These are phyloP conservation scores for Drosophila buzzatii DNA, from an alignment of 2,888 invertebrate genomes.

Conservation along the genomic window DNA sequence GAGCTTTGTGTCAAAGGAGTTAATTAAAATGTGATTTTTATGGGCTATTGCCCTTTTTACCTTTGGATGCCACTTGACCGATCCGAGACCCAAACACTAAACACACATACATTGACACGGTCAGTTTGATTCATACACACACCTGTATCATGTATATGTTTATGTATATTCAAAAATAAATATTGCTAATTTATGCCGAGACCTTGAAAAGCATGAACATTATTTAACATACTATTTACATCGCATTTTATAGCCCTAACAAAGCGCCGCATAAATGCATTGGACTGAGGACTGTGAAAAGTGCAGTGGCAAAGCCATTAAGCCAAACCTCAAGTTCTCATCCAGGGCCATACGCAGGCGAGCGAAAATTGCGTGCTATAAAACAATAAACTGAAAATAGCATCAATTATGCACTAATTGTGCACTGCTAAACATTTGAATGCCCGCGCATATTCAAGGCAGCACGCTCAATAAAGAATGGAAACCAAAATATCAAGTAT, in stretches of 20 bases:
- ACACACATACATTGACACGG: not conserved
- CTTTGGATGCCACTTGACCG: constrained; percentile 37
- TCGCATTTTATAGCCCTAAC: constrained; percentile 16
- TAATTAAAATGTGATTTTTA: constrained; percentile 49
- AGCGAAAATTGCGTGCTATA: constrained; percentile 58
- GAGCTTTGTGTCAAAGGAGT: constrained; percentile 48
- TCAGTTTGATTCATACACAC: constrained; percentile 1
- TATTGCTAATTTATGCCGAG: constrained; percentile 42
- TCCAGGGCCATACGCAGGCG: constrained; percentile 42
- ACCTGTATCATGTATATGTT: not conserved
- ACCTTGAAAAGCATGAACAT: constrained; percentile 41
- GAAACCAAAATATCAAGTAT: not conserved
- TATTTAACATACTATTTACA: constrained; percentile 29
- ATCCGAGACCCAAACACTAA: constrained; percentile 2
- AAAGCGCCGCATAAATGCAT: constrained; percentile 35
- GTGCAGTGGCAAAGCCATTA: constrained; percentile 67
- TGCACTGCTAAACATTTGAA: constrained; percentile 23
- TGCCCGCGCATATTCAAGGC: constrained; percentile 48
- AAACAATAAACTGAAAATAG: constrained; percentile 57
- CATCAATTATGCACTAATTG: constrained; percentile 58
- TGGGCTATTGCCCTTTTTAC: constrained; percentile 53
- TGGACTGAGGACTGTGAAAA: constrained; percentile 28
- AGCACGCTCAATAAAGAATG: constrained; percentile 25
- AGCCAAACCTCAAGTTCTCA: constrained; percentile 44
- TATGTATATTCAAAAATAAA: constrained; percentile 16